Base-by-base conservation (phyloP, 2,113 vertebrate genomes). In the Motacilla alba region DNA sequence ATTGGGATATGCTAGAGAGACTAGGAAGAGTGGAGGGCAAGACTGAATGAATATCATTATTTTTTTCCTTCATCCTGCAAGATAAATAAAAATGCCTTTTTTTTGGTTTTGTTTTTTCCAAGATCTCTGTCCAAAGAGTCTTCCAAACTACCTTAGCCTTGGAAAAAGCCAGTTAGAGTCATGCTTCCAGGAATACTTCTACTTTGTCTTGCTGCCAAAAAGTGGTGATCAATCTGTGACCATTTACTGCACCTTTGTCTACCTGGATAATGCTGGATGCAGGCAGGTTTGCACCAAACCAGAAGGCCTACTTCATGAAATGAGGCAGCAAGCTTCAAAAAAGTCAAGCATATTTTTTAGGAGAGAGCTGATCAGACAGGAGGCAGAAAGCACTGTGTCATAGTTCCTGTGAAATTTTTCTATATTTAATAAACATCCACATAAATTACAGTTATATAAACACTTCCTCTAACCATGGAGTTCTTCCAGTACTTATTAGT, bases 361-460 rank as follows among this genome's bases (percentile, higher is more conserved):
- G 47, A 87, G 41, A 33, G 35, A 88, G 39, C 33, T 78, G 82
- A 84, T 85, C 49, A 92, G 67, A 75, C 53, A 68, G 79, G 70
- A 93, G 63, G 86, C 70, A 96, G 85, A 94, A 93, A 90, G 18
- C 59, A 91, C 76, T 89, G 18, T 90, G 74, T 82, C 78, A 85
- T 43, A 92, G 90, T 90, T 92, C 79, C 88, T 90, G 79, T 73
- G 78, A 95, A 81, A 75, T 78, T 93, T 63, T 93, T 47, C 82
- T 95, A 63, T 93, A 90, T 84, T 87, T 87, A 91, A 87, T 91
- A 93, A 94, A 87, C 74, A 84, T 74, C 69, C 82, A 81, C 66
- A 87, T 90, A 89, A 95, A 96, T 90, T 84, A 83, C 63, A 89
- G 88, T 90, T 93, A 87, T 22, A 89, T 78, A 95, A 96, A 91